phyloP scores from a whole-genome alignment of 1,140 invertebrate species.

The Proctacanthus coquilletti region DNA sequence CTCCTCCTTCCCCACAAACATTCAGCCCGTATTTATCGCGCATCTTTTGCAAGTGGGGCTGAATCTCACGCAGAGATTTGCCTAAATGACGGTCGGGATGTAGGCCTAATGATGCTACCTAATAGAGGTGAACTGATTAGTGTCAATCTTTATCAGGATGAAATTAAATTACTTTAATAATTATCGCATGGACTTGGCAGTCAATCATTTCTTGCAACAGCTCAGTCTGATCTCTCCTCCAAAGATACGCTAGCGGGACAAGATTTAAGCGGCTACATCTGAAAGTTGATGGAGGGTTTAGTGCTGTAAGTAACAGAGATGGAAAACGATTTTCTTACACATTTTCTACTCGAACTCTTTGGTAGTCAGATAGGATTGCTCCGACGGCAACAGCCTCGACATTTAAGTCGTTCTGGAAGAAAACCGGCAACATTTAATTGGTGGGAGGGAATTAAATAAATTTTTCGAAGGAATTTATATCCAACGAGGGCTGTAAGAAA shows the following conservation, averaged over 20 bases:
- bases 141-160: background rate
- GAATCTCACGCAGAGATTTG: slow-evolving; percentile 67
- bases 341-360: slow-evolving; percentile 93
- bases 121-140: background rate
- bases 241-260: slow-evolving; percentile 80
- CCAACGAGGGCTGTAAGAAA: too few relatives aligned
- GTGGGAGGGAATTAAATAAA: too few relatives aligned
- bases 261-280: slow-evolving; percentile 83
- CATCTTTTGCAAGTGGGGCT: slow-evolving; percentile 73
- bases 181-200: slow-evolving; percentile 77
- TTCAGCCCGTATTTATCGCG: slow-evolving; percentile 90
- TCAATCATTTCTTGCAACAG: slow-evolving; percentile 95
- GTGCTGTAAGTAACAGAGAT: slow-evolving; percentile 4
- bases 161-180: slow-evolving; percentile 57
- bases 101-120: slow-evolving; percentile 79
- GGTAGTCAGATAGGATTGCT: slow-evolving; percentile 95
- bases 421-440: too few relatives aligned
- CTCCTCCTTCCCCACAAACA: slow-evolving; percentile 97
- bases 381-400: slow-evolving; percentile 90
- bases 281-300: too few relatives aligned
- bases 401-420: slow-evolving; percentile 57
- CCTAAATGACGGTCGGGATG: slow-evolving; percentile 77
- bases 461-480: too few relatives aligned
- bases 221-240: slow-evolving; percentile 86
- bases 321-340: slow-evolving; percentile 52